phyloP scores from a whole-genome alignment of 1,140 invertebrate species.

The Neoseiulus cucumeris region DNA sequence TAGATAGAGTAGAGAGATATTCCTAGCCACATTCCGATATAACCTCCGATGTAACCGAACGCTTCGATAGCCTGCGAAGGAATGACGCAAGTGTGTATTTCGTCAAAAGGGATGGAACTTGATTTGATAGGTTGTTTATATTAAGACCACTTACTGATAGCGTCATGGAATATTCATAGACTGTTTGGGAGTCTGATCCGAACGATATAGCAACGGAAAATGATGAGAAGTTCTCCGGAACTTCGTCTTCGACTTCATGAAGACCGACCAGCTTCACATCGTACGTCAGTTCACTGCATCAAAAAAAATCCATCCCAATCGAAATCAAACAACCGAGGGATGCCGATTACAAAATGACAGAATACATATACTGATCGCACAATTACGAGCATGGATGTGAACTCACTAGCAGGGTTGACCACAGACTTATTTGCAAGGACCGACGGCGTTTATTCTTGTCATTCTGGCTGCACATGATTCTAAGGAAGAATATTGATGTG shows the following conservation, averaged over 20 bases:
- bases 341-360: too few relatives aligned
- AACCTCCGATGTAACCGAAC: constrained; percentile 1
- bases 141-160: not conserved
- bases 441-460: not conserved
- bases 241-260: not conserved
- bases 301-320: not conserved
- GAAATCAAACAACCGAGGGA: not conserved
- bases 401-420: not conserved
- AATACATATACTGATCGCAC: too few relatives aligned
- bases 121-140: not conserved
- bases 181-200: not conserved
- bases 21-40: constrained; percentile 4
- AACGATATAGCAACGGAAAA: constrained; percentile 3
- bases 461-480: not conserved
- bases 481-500: too few relatives aligned
- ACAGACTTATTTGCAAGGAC: not conserved
- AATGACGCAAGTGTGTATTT: not conserved
- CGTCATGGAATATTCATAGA: constrained; percentile 1
- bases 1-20: constrained; percentile 1
- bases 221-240: not conserved
- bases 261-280: constrained; percentile 2
- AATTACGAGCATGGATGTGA: too few relatives aligned
- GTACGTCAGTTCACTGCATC: not conserved
- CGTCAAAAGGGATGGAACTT: not conserved
- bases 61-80: constrained; percentile 3